These are phyloP conservation scores for Drosophila siamana DNA, from an alignment of 2,888 invertebrate genomes.

Conservation along the genomic window DNA sequence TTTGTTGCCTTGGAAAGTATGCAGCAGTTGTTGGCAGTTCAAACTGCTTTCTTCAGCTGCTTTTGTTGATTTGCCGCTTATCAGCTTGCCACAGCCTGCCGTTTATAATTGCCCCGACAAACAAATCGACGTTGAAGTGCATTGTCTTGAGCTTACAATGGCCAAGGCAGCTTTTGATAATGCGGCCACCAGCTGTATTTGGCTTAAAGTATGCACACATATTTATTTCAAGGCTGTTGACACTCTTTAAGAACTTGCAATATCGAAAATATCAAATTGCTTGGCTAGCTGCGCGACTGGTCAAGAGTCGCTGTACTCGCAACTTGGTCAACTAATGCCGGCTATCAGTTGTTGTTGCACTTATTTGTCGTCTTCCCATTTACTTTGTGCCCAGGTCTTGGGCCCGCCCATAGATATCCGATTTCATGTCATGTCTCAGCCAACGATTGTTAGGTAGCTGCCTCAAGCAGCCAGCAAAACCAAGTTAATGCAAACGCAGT, in stretches of 20 bases:
- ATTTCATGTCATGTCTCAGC: constrained; percentile 53
- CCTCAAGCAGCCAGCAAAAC: constrained; percentile 30
- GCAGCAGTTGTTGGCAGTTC: constrained; percentile 54
- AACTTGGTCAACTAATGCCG: constrained; percentile 29
- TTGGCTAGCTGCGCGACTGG: constrained; percentile 1
- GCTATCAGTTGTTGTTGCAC: constrained; percentile 39
- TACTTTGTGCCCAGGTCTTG: constrained; percentile 24
- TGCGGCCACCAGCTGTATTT: neutral
- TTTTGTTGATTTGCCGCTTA: constrained; percentile 39
- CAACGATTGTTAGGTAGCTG: constrained; percentile 37
- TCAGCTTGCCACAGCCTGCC: constrained; percentile 33
- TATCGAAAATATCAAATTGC: constrained; percentile 23
- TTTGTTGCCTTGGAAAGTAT: constrained; percentile 47
- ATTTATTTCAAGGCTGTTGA: neutral
- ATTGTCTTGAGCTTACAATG: constrained; percentile 2
- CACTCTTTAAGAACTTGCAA: constrained; percentile 20
- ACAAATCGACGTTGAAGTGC: constrained; percentile 7
- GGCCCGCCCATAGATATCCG: constrained; percentile 37
- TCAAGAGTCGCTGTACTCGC: neutral
- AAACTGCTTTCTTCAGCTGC: constrained; percentile 20
- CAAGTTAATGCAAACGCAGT: constrained; percentile 46
- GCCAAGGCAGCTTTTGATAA: neutral
- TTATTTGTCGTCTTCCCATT: constrained; percentile 31
- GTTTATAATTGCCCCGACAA: constrained; percentile 36
- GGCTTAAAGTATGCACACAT: constrained; percentile 1